A percentile compares a stretch with the other conserved stretches of the same genome.
Evolutionary conservation across 1,140 invertebrate species (phyloP).

Genomic region (Nasonia longicornis): DNA sequence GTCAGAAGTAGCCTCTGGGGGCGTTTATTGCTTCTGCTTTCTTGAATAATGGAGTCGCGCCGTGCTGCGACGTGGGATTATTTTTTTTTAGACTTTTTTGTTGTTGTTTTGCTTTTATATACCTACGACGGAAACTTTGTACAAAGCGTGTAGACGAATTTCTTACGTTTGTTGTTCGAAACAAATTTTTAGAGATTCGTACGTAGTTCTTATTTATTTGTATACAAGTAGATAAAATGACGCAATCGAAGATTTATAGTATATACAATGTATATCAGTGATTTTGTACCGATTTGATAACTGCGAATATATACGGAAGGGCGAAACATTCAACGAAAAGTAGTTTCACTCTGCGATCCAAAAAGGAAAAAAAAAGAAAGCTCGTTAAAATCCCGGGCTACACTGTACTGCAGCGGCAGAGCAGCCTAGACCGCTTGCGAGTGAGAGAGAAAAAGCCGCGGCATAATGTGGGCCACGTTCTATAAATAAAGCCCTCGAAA

Average conservation of each 20-base stretch:
- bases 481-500: neutral
- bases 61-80: neutral
- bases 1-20: constrained; percentile 10
- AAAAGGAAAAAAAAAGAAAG: no score
- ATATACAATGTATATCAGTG: neutral
- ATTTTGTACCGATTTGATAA: no score
- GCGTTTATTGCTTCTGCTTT: constrained; percentile 11
- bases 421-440: no score
- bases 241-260: no score
- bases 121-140: neutral
- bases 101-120: neutral
- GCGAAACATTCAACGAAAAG: no score
- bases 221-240: no score
- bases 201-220: neutral
- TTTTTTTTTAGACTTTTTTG: neutral
- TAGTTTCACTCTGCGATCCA: no score
- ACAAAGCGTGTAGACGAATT: neutral
- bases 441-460: neutral
- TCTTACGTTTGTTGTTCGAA: neutral
- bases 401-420: no score
- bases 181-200: neutral
- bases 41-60: neutral
- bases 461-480: neutral
- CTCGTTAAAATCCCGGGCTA: no score
- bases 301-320: no score